These are phyloP conservation scores for Romanomermis culicivorax DNA, from an alignment of 2,888 invertebrate species.

Conservation along the genomic window DNA sequence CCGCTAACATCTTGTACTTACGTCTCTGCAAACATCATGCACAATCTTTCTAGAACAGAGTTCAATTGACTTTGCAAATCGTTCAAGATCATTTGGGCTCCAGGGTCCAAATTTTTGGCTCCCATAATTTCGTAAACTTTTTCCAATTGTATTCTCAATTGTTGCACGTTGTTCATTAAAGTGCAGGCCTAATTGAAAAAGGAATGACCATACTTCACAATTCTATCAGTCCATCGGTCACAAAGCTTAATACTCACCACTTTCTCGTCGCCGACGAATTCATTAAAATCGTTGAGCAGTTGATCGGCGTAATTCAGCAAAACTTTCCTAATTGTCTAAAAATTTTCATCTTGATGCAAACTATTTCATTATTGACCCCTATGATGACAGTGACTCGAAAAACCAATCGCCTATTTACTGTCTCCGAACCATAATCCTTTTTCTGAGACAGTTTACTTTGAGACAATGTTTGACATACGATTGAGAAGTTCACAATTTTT, in stretches of 20 bases:
- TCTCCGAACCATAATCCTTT: too few relatives aligned
- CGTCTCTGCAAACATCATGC: constrained; percentile 76
- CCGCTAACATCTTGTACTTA: too few relatives aligned
- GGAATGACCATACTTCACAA: too few relatives aligned
- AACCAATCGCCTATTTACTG: too few relatives aligned
- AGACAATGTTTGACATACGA: too few relatives aligned
- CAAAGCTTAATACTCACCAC: too few relatives aligned
- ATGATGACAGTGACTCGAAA: too few relatives aligned
- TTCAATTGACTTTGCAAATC: constrained; percentile 87
- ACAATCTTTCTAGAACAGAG: constrained; percentile 76
- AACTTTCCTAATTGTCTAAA: constrained; percentile 77
- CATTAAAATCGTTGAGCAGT: constrained; percentile 84
- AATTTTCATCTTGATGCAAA: too few relatives aligned
- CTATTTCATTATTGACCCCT: too few relatives aligned
- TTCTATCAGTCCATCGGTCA: too few relatives aligned
- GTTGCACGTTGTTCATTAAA: constrained; percentile 98
- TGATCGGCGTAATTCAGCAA: constrained; percentile 91
- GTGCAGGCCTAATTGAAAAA: constrained; percentile 85
- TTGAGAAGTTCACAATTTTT: too few relatives aligned
- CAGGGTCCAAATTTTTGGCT: constrained; percentile 66
- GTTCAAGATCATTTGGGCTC: constrained; percentile 81
- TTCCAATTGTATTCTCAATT: constrained; percentile 85
- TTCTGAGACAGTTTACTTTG: too few relatives aligned
- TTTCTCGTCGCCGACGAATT: constrained; percentile 70
- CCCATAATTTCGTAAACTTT: constrained; percentile 99